Evolutionary conservation across 2,888 invertebrate genomes (phyloP), one percentile per base, ranked within the genome.

Genomic region (Zygaena filipendulae): DNA sequence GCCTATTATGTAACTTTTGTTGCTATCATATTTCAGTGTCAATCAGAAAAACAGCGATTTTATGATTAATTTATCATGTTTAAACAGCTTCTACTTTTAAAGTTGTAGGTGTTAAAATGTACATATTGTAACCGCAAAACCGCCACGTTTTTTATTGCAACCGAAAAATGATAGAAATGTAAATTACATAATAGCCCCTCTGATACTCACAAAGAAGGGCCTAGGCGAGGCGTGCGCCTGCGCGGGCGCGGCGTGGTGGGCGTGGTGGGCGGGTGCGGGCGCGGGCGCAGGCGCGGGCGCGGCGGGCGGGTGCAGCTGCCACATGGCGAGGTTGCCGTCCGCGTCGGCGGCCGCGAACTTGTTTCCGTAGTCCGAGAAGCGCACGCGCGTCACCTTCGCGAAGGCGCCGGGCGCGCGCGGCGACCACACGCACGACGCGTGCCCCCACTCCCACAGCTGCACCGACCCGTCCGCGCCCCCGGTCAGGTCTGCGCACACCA

Each of bases 281-380:
- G 36, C 84, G 29, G 85, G 83, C 44, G 87, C 82, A 33, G 89
- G 82, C 26, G 52, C 45, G 21, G 45, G 45, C 26, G 59, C 83
- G 43, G 87, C 86, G 22, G 88, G 84, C 40, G 91, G 86, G 36
- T 92, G 84, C 36, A 95, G 90, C 82, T 96, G 96, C 90, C 95
- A 99, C 51, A 99, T 82, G 49, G 96, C 96, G 11, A 99, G 81
- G 61, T 95, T 92, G 11, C 99, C 99, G 64, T 99, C 99, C 0
- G 95, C 93, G 75, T 99, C 99, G 11, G 94, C 94, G 2, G 97
- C 97, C 16, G 98, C 98, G 69, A 99, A 97, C 79, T 98, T 98
- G 77, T 97, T 97, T 33, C 97, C 97, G 67, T 97, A 96, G 56
- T 94, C 92, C 24, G 94, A 95, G 81, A 97, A 97, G 33, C 93